Evolutionary conservation across 2,113 vertebrate genomes (phyloP).

Genomic region (Odocoileus hemionus): DNA sequence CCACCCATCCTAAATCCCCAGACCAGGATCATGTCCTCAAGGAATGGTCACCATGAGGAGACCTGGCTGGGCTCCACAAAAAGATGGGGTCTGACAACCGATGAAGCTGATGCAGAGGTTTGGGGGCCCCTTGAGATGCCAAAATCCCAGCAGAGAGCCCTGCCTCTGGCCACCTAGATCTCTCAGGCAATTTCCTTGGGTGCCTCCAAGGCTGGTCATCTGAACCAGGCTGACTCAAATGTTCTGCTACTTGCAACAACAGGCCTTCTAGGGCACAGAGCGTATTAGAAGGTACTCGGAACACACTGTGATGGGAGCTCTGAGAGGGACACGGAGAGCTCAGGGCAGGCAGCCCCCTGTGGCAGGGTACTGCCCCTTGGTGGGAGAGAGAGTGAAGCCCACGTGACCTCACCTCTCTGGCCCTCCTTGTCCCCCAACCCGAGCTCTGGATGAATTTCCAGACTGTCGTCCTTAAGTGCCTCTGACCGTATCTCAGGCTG

Average conservation of each 20-base stretch:
- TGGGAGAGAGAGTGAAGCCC: not conserved
- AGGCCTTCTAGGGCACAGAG: not conserved
- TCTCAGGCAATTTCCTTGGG: not conserved
- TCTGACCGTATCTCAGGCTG: not conserved
- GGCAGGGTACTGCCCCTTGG: not conserved
- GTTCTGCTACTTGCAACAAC: not conserved
- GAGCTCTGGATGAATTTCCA: not conserved
- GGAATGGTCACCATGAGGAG: not conserved
- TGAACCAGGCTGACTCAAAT: not conserved
- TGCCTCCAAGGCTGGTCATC: not conserved
- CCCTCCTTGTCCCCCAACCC: not conserved
- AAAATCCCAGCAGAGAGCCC: not conserved
- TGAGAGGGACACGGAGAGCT: not conserved
- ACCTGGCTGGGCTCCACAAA: not conserved
- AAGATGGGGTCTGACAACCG: not conserved
- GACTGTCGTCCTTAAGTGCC: too few relatives aligned
- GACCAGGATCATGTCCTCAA: not conserved
- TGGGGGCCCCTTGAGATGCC: not conserved
- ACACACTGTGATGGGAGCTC: accelerated
- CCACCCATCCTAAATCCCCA: not conserved
- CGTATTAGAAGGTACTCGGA: not conserved
- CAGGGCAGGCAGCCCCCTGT: not conserved
- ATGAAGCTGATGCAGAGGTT: not conserved
- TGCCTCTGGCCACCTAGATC: not conserved
- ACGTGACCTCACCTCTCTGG: not conserved